A percentile compares a stretch with the other conserved stretches of the same genome.
These are phyloP conservation scores for Harpagoxenus sublaevis DNA, from an alignment of 2,888 invertebrate species.

Conservation along the genomic window DNA sequence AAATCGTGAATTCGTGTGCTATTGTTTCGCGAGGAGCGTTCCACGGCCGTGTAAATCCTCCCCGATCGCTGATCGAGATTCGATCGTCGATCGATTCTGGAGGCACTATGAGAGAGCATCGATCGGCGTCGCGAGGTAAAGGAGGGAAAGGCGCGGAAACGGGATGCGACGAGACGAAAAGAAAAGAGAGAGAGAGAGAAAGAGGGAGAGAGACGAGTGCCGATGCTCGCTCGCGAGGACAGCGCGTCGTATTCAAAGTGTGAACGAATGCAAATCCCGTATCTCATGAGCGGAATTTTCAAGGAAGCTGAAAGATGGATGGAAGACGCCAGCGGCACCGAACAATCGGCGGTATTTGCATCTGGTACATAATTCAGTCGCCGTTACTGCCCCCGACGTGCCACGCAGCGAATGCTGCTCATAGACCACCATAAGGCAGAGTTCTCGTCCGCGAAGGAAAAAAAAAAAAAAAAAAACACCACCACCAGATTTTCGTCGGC, in stretches of 20 bases:
- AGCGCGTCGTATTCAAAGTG: constrained; percentile 77
- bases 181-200: not conserved
- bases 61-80: constrained; percentile 21
- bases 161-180: not conserved
- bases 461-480: too few relatives aligned
- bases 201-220: not conserved
- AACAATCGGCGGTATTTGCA: constrained; percentile 83
- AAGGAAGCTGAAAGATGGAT: constrained; percentile 81
- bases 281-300: constrained; percentile 81
- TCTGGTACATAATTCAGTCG: constrained; percentile 84
- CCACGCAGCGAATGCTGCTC: constrained; percentile 65
- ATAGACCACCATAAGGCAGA: constrained; percentile 65
- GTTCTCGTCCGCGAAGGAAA: not conserved
- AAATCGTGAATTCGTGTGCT: constrained; percentile 28
- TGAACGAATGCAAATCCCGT: constrained; percentile 81
- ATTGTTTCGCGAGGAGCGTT: constrained; percentile 17
- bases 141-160: not conserved
- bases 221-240: constrained; percentile 55
- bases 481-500: not conserved
- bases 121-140: constrained; percentile 24
- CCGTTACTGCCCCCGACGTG: constrained; percentile 77
- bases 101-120: not conserved
- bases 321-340: constrained; percentile 76
- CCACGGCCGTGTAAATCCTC: not conserved
- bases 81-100: constrained; percentile 43